Evolutionary conservation across 1,140 invertebrate species (phyloP), one percentile per base, ranked within the genome.

Genomic region (Oncopodura yosiiana): DNA sequence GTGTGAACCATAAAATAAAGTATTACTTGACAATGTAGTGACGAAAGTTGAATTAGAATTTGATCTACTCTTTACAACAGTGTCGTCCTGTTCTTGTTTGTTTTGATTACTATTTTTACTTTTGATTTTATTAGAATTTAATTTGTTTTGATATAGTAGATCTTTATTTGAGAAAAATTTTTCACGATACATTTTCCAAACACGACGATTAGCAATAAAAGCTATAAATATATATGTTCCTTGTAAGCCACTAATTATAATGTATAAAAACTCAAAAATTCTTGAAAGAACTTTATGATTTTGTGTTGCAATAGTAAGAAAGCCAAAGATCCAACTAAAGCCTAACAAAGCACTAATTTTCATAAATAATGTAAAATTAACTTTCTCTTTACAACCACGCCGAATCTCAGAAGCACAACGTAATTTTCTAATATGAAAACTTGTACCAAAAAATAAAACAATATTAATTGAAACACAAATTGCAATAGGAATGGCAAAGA

Each of bases 261-360:
- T 5, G 34, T 37, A 49, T 6, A 16, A 4, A 23, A 49, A 36
- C 27, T 49, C 46, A 49, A 49, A 49, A 14, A 49, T 49, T 36
- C 12, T 34, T 16, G 46, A 49, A 23, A 24, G n/a, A 2, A 49
- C 30, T 12, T 36, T 3, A 19, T 21, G 19, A 21, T 37, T 37
- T 16, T 36, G 46, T 4, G 34, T 21, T 3, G 37, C 12, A 14
- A 49, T 34, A 3, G 46, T 21, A 12, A 49, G 32, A 19, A 49
- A 49, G 18, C 46, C 46, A 38, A 49, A 38, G 3, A 49, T 49
- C 46, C 46, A 49, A 4, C 30, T 6, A 18, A 49, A 49, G 32
- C 46, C 36, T 38, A 37, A 34, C 2, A 49, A 4, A 3, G 30
- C 9, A 21, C 30, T 36, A 30, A 49, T 49, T n/a, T 21, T 3